Conservation (phyloP, 2,888 invertebrate genomes). For the Danaus chrysippus region DNA sequence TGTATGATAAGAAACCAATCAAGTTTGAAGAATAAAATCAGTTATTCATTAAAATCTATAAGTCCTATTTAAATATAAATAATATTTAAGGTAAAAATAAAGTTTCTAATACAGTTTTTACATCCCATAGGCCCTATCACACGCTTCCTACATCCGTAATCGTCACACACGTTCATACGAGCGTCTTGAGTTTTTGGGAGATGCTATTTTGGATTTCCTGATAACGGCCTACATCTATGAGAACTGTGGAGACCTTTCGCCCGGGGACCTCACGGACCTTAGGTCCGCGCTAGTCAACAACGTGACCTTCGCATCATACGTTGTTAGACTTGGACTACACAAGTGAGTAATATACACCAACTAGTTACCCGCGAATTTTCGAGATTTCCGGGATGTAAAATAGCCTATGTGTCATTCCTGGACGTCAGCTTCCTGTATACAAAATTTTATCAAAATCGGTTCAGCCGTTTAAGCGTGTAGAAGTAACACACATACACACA, state of each 20-base stretch:
- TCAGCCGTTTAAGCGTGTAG: no score
- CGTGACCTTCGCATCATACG: conserved; percentile 93
- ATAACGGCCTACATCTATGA: conserved; percentile 94
- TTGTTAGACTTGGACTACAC: conserved; percentile 92
- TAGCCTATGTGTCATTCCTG: no score
- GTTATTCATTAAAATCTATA: no score
- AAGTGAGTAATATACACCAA: no score
- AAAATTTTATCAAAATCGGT: no score
- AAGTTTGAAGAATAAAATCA: no score
- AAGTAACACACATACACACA: no score
- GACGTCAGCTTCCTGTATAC: no score
- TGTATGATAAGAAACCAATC: neutral
- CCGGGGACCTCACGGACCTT: conserved; percentile 94
- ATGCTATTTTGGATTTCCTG: conserved; percentile 93
- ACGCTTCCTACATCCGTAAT: conserved; percentile 92
- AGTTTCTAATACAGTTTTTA: conserved; percentile 12
- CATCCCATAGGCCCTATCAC: conserved; percentile 87
- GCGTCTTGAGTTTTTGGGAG: conserved; percentile 94
- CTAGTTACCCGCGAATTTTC: no score
- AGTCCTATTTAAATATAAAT: no score
- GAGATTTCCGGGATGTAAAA: no score
- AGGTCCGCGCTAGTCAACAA: conserved; percentile 98
- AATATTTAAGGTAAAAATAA: neutral
- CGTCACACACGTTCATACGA: conserved; percentile 92
- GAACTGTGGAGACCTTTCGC: conserved; percentile 81